Base-by-base conservation (phyloP, 1,140 invertebrate species). In the Anagrus nilaparvatae region DNA sequence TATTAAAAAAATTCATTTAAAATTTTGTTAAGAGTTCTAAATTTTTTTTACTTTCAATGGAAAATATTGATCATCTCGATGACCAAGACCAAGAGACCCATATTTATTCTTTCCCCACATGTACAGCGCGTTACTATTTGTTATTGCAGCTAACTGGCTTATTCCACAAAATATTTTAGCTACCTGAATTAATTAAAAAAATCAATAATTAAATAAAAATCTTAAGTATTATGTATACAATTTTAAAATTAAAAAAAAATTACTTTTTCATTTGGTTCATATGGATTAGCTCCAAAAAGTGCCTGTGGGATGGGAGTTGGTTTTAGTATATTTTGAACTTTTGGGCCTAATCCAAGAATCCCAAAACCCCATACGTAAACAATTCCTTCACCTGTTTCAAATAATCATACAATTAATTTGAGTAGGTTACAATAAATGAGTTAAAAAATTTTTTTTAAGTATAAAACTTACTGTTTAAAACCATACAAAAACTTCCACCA, bases 331-430 rank as follows among this genome's bases (percentile, higher is more conserved):
- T 75, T 72, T 41, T 79, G 70, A 1, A 86, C 77, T 52, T 80
- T 70, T 1, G 91, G 92, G 0, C 93, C 93, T 30, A 83, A 72
- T 1, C 93, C 93, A 29, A 97, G 68, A 48, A 94, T 76, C 32
- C 94, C 94, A 64, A 78, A 94, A 8, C 94, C 93, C 93, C 93
- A 97, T 2, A 85, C 79, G 69, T 78, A 96, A 1, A 93, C 86
- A 27, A 87, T 67, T 8, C 89, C 89, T 48, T 75, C 59, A 48
- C 85, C 87, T 85, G 69, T 44, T 45, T 46, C 40, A 37, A 38
- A 38, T 12, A 44, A 5, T 14, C 21, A 48, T 23, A 18, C 20
- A 38, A 36, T 30, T 17, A 39, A 41, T 49, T 44, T 36, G 28
- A 32, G 25, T 19, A 7, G 12, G 32, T 43, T 48, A 33, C 40